Percentiles rank a stretch among this genome's conserved stretches.
These are phyloP conservation scores for Neogobius melanostomus DNA, from an alignment of 2,113 vertebrate genomes.

Conservation along the genomic window DNA sequence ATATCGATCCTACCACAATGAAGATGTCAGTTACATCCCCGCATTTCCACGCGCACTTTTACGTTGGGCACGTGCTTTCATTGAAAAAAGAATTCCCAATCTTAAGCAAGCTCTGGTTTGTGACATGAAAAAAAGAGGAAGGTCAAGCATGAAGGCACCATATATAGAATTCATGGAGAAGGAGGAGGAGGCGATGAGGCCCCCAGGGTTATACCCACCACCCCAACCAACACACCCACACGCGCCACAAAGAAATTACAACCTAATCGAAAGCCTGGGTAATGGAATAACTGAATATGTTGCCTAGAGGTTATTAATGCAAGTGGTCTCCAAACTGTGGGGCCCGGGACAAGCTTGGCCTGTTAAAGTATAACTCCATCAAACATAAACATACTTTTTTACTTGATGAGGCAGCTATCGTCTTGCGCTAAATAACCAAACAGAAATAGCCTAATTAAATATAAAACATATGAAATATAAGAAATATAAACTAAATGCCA, in stretches of 20 bases:
- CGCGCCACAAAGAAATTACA: slow-evolving; percentile 58
- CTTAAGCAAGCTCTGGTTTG: slow-evolving; percentile 28
- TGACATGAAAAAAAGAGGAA: slow-evolving; percentile 25
- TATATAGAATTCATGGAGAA: slow-evolving; percentile 25
- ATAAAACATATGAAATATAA: too few relatives aligned
- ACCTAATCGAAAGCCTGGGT: slow-evolving; percentile 63
- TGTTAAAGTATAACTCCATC: slow-evolving; percentile 19
- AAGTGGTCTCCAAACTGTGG: slow-evolving; percentile 45
- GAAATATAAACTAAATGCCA: too few relatives aligned
- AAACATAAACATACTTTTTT: slow-evolving; percentile 5
- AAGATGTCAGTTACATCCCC: slow-evolving; percentile 66
- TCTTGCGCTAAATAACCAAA: neutral
- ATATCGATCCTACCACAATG: slow-evolving; percentile 64
- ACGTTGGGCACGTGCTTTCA: slow-evolving; percentile 52
- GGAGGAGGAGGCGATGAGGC: slow-evolving; percentile 23
- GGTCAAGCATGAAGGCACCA: slow-evolving; percentile 38
- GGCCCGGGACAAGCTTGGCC: slow-evolving; percentile 33
- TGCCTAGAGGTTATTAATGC: slow-evolving; percentile 68
- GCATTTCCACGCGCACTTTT: slow-evolving; percentile 42
- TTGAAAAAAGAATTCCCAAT: slow-evolving; percentile 20
- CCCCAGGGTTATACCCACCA: slow-evolving; percentile 45
- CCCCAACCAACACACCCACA: slow-evolving; percentile 19
- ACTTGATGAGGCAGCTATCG: neutral
- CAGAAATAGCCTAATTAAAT: neutral
- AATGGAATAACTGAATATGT: slow-evolving; percentile 69